Base-by-base conservation (phyloP, 2,797 vertebrate species). In the Darevskia nairensis region DNA sequence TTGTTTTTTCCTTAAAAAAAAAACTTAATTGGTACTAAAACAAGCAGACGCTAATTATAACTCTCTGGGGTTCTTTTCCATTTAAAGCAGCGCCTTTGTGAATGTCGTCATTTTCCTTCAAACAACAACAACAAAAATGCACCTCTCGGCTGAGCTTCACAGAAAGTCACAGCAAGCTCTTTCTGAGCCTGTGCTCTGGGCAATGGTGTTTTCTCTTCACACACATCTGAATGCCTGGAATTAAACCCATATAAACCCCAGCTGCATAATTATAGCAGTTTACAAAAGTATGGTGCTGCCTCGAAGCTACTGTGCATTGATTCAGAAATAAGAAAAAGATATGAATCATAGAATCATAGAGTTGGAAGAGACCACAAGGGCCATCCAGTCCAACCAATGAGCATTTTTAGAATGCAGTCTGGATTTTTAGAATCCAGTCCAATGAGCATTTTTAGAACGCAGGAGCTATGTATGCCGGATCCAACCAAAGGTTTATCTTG, bases 61-160 rank as follows among this genome's bases (percentile, higher is more conserved):
- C 19, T 44, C 72, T 68, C 35, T 3, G 11, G 46, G 44, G 74
- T 44, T 71, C 74, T 82, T 89, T 89, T 64, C 82, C 46, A 61
- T 59, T 32, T 82, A 41, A 59, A 77, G 80, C 29, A 69, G 35
- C 35, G 27, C 84, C 81, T 82, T 86, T 32, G 66, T 11, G 25
- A 89, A 89, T 82, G 84, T 17, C 50, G 80, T 89, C 80, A 89
- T 71, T 86, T 89, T 25, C 79, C 88, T 64, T 78, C 32, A 50
- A 46, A 32, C 44, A 68, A 41, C 17, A 82, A 77, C 39, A 80
- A 79, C 15, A 39, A 10, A 69, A 46, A 29, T 3, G 64, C 23
- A 66, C 15, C 35, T 29, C 35, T 85, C 25, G 21, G 84, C 55
- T 66, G 35, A 39, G 44, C 27, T 64, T 77, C 46, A 27, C n/a